Conservation (phyloP, 2,888 invertebrate species). For the Pristionchus mayeri region DNA sequence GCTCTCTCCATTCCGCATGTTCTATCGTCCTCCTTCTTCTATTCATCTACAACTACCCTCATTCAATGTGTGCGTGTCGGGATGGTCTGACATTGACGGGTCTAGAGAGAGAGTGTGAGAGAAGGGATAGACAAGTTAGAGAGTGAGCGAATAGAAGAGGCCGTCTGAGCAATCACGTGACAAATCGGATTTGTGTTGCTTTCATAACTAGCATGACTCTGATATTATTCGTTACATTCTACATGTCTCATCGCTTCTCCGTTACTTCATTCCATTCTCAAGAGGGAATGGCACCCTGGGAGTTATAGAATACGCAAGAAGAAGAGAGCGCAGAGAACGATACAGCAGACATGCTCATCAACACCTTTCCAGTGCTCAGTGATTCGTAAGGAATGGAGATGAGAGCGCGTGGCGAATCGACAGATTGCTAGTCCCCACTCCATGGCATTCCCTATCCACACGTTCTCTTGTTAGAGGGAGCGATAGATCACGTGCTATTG, state of each 20-base stretch:
- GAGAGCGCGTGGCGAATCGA: constrained; percentile 22
- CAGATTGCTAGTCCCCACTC: constrained; percentile 33
- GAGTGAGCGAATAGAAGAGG: not conserved
- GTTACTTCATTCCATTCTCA: not conserved
- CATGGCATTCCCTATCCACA: too few species aligned
- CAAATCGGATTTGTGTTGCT: too few species aligned
- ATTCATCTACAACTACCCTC: constrained; percentile 32
- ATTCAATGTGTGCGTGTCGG: not conserved
- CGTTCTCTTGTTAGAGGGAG: not conserved
- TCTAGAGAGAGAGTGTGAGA: not conserved
- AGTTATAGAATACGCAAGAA: not conserved
- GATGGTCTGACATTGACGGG: constrained; percentile 25
- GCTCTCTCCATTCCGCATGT: constrained; percentile 21
- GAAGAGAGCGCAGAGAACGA: not conserved
- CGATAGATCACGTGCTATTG: not conserved
- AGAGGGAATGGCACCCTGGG: not conserved
- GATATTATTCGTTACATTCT: too few species aligned
- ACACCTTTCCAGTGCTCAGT: constrained; percentile 18
- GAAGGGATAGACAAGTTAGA: not conserved
- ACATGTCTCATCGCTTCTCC: too few species aligned
- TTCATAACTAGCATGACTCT: too few species aligned
- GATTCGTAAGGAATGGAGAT: not conserved
- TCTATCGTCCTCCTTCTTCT: not conserved
- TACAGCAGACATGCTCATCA: constrained; percentile 16
- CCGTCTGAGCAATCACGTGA: too few species aligned